phyloP scores from a whole-genome alignment of 2,113 vertebrate species.

The Chaetorhynchus papuensis region DNA sequence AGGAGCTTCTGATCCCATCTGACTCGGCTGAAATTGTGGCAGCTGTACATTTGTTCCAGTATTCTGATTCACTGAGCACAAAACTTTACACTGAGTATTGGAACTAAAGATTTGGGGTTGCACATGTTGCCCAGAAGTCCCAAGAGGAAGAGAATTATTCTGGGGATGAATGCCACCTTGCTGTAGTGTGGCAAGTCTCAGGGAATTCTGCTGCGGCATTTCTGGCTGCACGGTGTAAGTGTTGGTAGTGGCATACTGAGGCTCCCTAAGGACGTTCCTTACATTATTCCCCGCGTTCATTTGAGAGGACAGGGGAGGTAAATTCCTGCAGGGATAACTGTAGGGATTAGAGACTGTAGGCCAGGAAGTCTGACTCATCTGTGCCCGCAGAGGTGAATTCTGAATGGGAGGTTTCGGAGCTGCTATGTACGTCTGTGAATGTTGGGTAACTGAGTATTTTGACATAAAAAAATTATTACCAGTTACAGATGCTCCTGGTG shows the following conservation, averaged over 20 bases:
- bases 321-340: background rate
- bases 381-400: background rate
- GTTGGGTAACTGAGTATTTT: background rate
- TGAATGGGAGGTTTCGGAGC: background rate
- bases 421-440: background rate
- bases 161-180: background rate
- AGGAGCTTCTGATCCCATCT: background rate
- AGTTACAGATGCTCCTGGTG: conserved; percentile 17
- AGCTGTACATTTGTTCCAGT: background rate
- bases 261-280: background rate
- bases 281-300: background rate
- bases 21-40: background rate
- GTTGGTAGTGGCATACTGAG: background rate
- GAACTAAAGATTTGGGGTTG: conserved; percentile 23
- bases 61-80: background rate
- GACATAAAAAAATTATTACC: conserved; percentile 10
- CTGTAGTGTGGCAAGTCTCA: background rate
- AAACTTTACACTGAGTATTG: conserved; percentile 1
- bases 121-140: background rate
- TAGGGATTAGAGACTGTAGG: background rate
- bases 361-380: conserved; percentile 26
- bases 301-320: background rate
- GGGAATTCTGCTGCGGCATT: background rate
- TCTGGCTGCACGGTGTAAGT: background rate
- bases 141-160: background rate